These are phyloP conservation scores for Buceros bicornis DNA, from an alignment of 2,797 vertebrate genomes.

Conservation along the genomic window DNA sequence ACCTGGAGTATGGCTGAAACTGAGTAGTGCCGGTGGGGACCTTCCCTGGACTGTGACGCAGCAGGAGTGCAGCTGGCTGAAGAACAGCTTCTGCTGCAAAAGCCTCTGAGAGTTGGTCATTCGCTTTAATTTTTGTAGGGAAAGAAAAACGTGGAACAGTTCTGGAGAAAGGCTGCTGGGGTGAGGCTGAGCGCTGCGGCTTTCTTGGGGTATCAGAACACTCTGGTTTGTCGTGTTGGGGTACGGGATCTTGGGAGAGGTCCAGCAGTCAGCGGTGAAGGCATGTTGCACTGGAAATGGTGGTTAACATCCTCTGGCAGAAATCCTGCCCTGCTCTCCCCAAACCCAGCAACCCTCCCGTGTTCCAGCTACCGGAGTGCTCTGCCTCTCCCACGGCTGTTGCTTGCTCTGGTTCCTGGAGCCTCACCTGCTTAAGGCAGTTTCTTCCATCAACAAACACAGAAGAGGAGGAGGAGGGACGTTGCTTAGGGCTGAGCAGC, in stretches of 20 bases:
- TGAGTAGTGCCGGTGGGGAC: background rate
- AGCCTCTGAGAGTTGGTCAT: background rate
- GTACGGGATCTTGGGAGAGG: background rate
- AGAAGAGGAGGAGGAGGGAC: background rate
- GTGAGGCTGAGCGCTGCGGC: background rate
- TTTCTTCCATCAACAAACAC: background rate
- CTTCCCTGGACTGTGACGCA: background rate
- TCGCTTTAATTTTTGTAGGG: rapidly evolving
- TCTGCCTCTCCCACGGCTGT: background rate
- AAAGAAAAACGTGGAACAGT: background rate
- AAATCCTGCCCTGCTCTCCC: background rate
- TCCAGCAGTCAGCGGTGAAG: background rate
- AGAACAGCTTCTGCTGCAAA: background rate
- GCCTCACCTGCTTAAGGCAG: constrained; percentile 6
- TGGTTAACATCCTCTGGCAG: background rate
- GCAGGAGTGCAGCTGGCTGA: background rate
- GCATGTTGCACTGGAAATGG: background rate
- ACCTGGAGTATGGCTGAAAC: background rate
- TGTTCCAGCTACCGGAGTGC: background rate
- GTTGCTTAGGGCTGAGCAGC: background rate
- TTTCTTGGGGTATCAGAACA: background rate
- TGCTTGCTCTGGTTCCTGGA: background rate
- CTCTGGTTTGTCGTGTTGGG: background rate
- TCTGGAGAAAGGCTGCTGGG: background rate
- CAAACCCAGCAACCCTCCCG: background rate